Evolutionary conservation across 1,140 invertebrate species (phyloP), one percentile per base, ranked within the genome.

Genomic region (Aphelenchoides fujianensis): DNA sequence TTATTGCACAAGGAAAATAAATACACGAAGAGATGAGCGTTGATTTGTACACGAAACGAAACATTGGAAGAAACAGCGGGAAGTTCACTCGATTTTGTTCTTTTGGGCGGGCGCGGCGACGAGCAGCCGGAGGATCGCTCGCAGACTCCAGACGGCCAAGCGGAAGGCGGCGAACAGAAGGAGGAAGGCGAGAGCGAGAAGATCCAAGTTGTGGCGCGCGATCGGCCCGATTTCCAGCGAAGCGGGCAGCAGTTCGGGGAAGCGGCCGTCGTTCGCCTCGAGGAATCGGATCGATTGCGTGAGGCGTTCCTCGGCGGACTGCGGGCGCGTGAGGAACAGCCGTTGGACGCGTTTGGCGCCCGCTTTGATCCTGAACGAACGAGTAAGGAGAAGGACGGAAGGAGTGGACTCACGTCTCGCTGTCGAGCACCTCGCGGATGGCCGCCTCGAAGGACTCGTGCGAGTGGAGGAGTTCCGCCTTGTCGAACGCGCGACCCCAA

Each of bases 401-500:
- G 5, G 61, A 69, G n/a, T 28, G 16, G 2, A 54, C 1, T 76
- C 67, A 77, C 75, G 36, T 71, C 67, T 34, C 19, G 66, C 55
- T 64, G n/a, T 32, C 32, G 34, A 79, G 37, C 16, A 79, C 59
- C 61, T 78, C 52, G n/a, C 41, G 48, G 30, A 77, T 9, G 32
- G 68, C 12, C 27, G 27, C 1, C 9, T 52, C 35, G 16, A 77
- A 74, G n/a, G 54, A 19, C 9, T 57, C 41, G 27, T 36, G 30
- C 28, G 35, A 30, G n/a, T 32, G 3, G 9, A 71, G 19, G 12
- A 77, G 30, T 9, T 71, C 30, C 1, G 5, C 2, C 52, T 79
- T 76, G 35, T 78, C 41, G 36, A 77, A 72, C 2, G 31, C 23
- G 2, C n/a, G 27, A n/a, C 68, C 74, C 74, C 75, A 76, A 2